A percentile compares a stretch with the other conserved stretches of the same genome.
phyloP scores from a whole-genome alignment of 2,797 vertebrate genomes.

The Parotocinclus haroldoi region DNA sequence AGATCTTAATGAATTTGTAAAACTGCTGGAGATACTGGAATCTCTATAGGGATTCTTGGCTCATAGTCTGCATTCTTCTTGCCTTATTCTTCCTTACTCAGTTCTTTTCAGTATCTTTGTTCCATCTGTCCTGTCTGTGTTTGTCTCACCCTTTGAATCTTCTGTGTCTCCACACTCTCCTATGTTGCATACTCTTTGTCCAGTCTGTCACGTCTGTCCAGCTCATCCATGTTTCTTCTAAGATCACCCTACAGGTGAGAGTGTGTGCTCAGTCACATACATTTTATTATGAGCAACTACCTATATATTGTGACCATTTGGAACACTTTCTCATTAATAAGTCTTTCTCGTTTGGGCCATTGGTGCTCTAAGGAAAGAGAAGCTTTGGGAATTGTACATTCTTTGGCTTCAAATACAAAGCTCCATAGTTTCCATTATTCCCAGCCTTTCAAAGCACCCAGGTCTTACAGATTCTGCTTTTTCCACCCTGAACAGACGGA shows the following conservation, averaged over 20 bases:
- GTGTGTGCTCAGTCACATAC: background rate
- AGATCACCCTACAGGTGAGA: constrained; percentile 69
- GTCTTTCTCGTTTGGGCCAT: background rate
- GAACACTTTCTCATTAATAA: background rate
- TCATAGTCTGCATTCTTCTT: no score
- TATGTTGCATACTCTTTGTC: constrained; percentile 37
- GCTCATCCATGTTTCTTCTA: constrained; percentile 60
- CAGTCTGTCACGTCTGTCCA: constrained; percentile 51
- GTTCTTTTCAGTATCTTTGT: no score
- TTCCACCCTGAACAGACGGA: background rate
- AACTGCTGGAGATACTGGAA: no score
- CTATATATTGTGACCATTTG: background rate
- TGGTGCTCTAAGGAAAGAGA: background rate
- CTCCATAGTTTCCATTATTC: constrained; percentile 17
- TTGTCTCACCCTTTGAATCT: constrained; percentile 20
- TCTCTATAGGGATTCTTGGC: no score
- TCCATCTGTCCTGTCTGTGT: no score
- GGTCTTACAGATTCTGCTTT: constrained; percentile 9
- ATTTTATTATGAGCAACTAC: background rate
- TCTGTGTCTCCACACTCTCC: constrained; percentile 22
- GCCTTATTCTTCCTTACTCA: no score
- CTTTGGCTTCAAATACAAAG: constrained; percentile 18
- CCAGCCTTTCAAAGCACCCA: background rate
- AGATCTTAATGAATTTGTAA: no score
- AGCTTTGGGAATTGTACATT: constrained; percentile 17